These are phyloP conservation scores for Phasia obesa DNA, from an alignment of 2,888 invertebrate species.

Conservation along the genomic window DNA sequence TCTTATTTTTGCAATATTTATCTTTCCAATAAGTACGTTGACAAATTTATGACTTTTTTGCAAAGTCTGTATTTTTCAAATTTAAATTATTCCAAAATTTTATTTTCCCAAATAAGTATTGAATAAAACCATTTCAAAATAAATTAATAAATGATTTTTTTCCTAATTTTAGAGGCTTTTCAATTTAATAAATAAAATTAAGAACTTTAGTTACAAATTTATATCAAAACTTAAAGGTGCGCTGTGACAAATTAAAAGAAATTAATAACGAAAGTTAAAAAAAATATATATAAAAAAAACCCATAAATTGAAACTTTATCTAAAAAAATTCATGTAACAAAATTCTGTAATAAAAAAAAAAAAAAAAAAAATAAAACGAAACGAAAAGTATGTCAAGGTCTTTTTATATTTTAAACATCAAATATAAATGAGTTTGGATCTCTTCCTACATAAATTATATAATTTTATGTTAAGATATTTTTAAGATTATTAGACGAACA, in stretches of 20 bases:
- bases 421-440: background rate
- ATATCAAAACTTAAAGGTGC: constrained; percentile 72
- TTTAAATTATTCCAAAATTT: constrained; percentile 13
- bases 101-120: constrained; percentile 21
- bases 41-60: constrained; percentile 61
- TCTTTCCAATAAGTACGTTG: constrained; percentile 49
- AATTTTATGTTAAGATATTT: constrained; percentile 23
- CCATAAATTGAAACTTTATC: background rate
- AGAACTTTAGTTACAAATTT: constrained; percentile 71
- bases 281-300: background rate
- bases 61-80: constrained; percentile 11
- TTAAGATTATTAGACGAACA: constrained; percentile 7
- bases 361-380: constrained; percentile 24
- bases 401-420: constrained; percentile 7
- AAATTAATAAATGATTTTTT: constrained; percentile 18
- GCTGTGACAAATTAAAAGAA: constrained; percentile 26
- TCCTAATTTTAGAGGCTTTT: constrained; percentile 45
- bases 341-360: constrained; percentile 22
- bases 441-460: constrained; percentile 39
- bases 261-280: background rate
- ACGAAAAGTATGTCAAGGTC: constrained; percentile 59
- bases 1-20: constrained; percentile 56
- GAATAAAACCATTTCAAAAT: background rate
- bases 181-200: constrained; percentile 33
- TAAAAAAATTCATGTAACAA: constrained; percentile 12